Base-by-base conservation (phyloP, 2,113 vertebrate species). In the Solenodon paradoxus region DNA sequence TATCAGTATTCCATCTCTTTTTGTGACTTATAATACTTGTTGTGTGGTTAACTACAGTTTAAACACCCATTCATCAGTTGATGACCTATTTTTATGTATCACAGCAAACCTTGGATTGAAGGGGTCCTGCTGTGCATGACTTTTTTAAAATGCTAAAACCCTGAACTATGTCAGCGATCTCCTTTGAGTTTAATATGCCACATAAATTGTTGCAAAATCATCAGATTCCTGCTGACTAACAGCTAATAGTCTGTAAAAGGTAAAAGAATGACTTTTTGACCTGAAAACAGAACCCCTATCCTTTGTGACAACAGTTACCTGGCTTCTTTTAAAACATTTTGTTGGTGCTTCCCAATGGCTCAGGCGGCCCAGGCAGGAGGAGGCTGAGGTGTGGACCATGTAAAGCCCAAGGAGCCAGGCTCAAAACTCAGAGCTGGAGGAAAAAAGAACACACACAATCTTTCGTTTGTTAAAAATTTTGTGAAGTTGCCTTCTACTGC, bases 241-340 rank as follows among this genome's bases (percentile, higher is more conserved):
- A 95, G 95, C 89, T 92, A 89, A 90, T 71, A 81, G 32, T 64
- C 80, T 97, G 88, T 95, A 49, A 92, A 95, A 93, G 40, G 93
- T 30, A 32, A n/a, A 87, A 32, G 49, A 90, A 72, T 11, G 71
- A 87, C 45, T 88, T 80, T n/a, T 74, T 66, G 72, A 69, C 51
- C 20, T 81, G 55, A 72, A 80, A 92, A 75, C 47, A 94, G 84
- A 83, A 51, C n/a, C 63, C 83, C 47, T 94, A 95, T 79, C 55
- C 38, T 85, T 57, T 72, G 30, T 90, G 92, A 88, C 72, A 74
- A 79, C 45, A 7, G 51, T 26, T 16, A 57, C 55, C 71, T 79
- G 13, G 79, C 28, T 55, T 93, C 30, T 63, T 32, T 30, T 61
- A 61, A 61, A 24, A 61, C 30, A 24, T 35, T 66, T 35, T 35